Evolutionary conservation across 2,888 invertebrate genomes (phyloP), one percentile per base, ranked within the genome.

Genomic region (Sepioteuthis lessoniana): DNA sequence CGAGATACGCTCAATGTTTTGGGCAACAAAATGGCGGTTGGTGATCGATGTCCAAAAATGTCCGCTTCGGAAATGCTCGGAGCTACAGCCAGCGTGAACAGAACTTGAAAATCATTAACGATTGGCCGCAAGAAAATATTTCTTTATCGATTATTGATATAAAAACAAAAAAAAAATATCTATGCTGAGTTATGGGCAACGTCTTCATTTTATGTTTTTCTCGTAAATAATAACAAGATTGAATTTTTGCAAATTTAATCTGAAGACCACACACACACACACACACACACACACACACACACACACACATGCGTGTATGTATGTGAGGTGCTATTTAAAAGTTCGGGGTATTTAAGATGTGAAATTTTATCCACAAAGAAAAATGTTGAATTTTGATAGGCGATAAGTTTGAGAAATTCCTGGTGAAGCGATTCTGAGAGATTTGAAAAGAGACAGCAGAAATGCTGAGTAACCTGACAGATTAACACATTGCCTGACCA

Each of bases 1-100:
- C 93, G 60, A 37, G 37, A 93, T 38, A 35, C 93, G 21, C 31
- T 93, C 37, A 60, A 93, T 50, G 93, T 16, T 35, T 35, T 93
- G 19, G 37, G 55, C 60, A 93, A 60, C 55, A 93, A 93, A 37
- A 93, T 93, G 55, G 31, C 60, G 28, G 28, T 93, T 37, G 37
- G 55, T 60, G 47, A 55, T 13, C 60, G 35, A 19, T 60, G 55
- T 35, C 35, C 50, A 0, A 50, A 93, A 93, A 55, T 93, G 46
- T 91, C 91, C 16, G 38, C 25, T n/a, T 10, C 91, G 25, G 76
- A 76, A 35, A 76, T 76, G n/a, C 10, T 19, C 16, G 76, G 76
- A 76, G 19, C 76, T 2, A 76, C 35, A 35, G n/a, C 19, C 16
- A n/a, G 19, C 76, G n/a, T 8, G 76, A 76, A 76, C 13, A 76